Base-by-base conservation (phyloP, 2,797 vertebrate species). In the Apodemus agrarius region DNA sequence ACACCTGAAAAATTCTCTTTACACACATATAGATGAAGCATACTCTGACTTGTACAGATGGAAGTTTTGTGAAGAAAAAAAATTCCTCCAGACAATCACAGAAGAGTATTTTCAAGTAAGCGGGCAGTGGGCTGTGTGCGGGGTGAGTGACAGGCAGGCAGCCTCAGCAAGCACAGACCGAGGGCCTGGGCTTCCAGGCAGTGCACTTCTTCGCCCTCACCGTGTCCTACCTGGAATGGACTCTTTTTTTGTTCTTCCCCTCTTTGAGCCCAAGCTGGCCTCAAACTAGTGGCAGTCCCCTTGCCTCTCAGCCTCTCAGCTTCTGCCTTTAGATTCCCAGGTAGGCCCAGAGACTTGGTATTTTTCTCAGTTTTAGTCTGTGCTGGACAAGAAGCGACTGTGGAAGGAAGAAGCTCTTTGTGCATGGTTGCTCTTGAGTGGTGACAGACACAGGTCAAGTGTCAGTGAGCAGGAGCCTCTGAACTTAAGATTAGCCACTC, bases 1-100 rank as follows among this genome's bases (percentile, higher is more conserved):
- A 52, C 31, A 7, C 59, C 57, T 86, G 74, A 40, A 21, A 78
- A 46, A 21, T 40, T n/a, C 7, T 16, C 43, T 54, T 57, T 43
- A 19, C 46, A 40, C n/a, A 10, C 46, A 57, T 46, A 22, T n/a
- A 92, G 65, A 31, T 52, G n/a, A 63, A 82, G 43, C 67, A 75
- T 54, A 13, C 14, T 3, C 21, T 57, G 57, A 37, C 78, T 97
- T 92, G 89, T 94, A 78, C 76, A 91, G 57, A 84, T 85, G 67
- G 54, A 65, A 89, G 96, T 90, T 67, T 49, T 75, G 37, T 93
- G 87, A 80, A 94, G 92, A 96, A 97, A 96, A 96, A 90, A 90
- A 72, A 90, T 93, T 97, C 81, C 93, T 90, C 54, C 46, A 49
- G 79, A 93, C 89, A 65, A 57, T 90, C 52, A 84, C 82, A 76